Conservation (phyloP, 2,797 vertebrate genomes). For the Pseudochirops cupreus region DNA sequence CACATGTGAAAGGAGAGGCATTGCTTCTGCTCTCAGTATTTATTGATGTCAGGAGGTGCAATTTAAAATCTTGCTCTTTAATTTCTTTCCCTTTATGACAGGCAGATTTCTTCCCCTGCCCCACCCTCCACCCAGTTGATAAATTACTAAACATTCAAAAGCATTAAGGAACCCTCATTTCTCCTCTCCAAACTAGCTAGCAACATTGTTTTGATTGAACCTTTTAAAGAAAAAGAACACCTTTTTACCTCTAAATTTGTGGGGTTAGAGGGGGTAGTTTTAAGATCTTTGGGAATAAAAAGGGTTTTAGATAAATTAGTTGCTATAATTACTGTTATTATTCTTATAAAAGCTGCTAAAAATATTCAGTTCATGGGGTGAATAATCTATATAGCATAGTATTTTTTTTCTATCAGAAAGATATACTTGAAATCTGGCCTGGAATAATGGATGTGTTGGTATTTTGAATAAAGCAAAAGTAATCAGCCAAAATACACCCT, state of each 20-base stretch:
- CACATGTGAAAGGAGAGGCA: conserved; percentile 61
- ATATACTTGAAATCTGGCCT: conserved; percentile 65
- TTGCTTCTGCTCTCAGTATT: conserved; percentile 74
- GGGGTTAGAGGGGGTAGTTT: conserved; percentile 14
- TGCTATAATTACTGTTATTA: conserved; percentile 71
- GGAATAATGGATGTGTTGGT: conserved; percentile 30
- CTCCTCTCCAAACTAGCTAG: conserved; percentile 55
- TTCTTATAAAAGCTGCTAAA: conserved; percentile 71
- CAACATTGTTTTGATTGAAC: conserved; percentile 71
- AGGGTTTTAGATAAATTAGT: conserved; percentile 69
- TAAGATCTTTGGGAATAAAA: conserved; percentile 64
- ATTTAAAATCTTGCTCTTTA: conserved; percentile 77
- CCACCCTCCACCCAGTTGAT: conserved; percentile 31
- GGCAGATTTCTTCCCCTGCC: conserved; percentile 47
- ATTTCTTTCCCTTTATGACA: conserved; percentile 59
- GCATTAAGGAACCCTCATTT: conserved; percentile 67
- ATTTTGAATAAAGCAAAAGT: neutral
- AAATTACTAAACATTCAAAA: conserved; percentile 75
- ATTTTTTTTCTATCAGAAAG: conserved; percentile 54
- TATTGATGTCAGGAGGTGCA: conserved; percentile 73
- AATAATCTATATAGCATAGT: conserved; percentile 42
- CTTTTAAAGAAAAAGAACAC: conserved; percentile 71
- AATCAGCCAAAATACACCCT: neutral
- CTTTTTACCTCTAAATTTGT: conserved; percentile 62
- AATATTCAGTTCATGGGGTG: conserved; percentile 70